Evolutionary conservation across 2,113 vertebrate genomes (phyloP).

Genomic region (Urocitellus parryii): DNA sequence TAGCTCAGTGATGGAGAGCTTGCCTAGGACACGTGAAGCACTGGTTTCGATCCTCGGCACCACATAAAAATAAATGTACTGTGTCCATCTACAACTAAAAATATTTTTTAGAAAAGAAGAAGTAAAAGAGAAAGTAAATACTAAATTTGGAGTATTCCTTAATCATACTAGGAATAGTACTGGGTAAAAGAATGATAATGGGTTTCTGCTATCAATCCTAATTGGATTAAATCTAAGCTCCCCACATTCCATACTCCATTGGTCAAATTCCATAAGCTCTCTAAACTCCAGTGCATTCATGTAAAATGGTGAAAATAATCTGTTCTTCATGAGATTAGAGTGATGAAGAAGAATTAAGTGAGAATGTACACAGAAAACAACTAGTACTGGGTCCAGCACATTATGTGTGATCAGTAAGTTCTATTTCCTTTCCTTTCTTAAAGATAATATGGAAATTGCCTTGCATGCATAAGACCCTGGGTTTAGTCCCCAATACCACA

Average conservation of each 20-base stretch:
- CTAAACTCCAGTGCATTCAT: not conserved
- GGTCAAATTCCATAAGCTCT: not conserved
- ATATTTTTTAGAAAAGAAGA: not conserved
- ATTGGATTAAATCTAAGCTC: not conserved
- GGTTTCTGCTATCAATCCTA: not conserved
- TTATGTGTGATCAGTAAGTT: not conserved
- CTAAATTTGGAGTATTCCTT: not conserved
- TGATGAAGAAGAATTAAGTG: conserved; percentile 35
- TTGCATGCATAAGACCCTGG: too few relatives aligned
- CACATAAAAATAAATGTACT: too few relatives aligned
- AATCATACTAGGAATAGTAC: not conserved
- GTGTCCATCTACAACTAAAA: too few relatives aligned
- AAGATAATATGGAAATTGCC: not conserved
- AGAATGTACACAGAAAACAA: not conserved
- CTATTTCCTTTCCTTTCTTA: not conserved
- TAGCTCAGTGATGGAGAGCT: too few relatives aligned
- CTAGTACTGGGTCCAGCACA: not conserved
- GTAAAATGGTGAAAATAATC: not conserved
- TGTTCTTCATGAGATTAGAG: not conserved
- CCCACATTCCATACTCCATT: not conserved
- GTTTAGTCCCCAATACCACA: too few relatives aligned
- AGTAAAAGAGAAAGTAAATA: conserved; percentile 17
- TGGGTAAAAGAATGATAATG: not conserved
- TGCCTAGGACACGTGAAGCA: too few relatives aligned
- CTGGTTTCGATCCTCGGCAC: too few relatives aligned